Conservation (phyloP, 2,113 vertebrate species). For the Psittacara wagleri region DNA sequence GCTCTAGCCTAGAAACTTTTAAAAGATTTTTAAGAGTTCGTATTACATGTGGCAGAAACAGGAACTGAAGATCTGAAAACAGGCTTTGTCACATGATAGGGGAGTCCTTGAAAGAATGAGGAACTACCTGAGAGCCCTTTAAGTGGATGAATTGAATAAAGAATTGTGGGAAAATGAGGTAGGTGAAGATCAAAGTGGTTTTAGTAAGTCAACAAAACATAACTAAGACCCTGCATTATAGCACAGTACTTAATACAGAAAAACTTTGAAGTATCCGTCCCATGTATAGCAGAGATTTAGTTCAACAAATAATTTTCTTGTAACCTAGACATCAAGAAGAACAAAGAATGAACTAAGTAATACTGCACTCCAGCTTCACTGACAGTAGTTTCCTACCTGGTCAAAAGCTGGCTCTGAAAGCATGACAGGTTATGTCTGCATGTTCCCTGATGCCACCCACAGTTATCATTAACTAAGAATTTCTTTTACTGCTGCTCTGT, state of each 20-base stretch:
- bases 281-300: not conserved
- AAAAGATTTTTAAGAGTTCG: not conserved
- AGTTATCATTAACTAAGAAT: not conserved
- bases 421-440: not conserved
- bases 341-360: not conserved
- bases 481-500: not conserved
- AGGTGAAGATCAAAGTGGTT: not conserved
- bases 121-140: not conserved
- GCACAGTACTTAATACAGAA: not conserved
- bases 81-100: not conserved
- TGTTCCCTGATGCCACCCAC: not conserved
- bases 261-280: not conserved
- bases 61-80: not conserved
- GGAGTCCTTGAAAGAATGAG: not conserved
- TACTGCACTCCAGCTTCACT: not conserved
- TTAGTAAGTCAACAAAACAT: not conserved
- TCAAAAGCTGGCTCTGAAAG: not conserved
- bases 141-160: not conserved
- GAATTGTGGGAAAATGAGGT: not conserved
- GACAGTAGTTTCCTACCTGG: not conserved
- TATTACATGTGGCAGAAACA: not conserved
- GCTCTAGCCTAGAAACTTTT: not conserved
- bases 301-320: conserved; percentile 12
- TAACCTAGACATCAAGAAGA: not conserved
- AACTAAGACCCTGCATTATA: not conserved